Conservation (phyloP, 2,888 invertebrate species). For the Malthinus seriepunctatus region DNA sequence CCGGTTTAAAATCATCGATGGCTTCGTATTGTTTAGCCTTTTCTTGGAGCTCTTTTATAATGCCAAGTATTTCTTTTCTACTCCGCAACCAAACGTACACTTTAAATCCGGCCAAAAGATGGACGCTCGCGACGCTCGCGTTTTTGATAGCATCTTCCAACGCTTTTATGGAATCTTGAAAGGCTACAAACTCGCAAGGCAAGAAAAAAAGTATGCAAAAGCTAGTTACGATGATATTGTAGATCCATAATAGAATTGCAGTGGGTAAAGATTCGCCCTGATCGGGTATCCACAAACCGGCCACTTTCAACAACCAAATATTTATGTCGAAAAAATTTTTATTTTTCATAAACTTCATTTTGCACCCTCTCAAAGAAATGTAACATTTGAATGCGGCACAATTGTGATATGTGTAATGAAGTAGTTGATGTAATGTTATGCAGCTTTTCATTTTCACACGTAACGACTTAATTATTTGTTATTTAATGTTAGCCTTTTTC, state of each 20-base stretch:
- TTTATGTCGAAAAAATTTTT: constrained; percentile 33
- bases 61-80: constrained; percentile 30
- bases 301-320: constrained; percentile 31
- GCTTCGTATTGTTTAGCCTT: constrained; percentile 29
- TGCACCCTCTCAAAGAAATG: background rate
- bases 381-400: background rate
- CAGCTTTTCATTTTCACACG: constrained; percentile 17
- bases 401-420: background rate
- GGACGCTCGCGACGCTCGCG: constrained; percentile 36
- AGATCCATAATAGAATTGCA: constrained; percentile 15
- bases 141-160: constrained; percentile 36
- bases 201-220: constrained; percentile 34
- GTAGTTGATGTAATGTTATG: background rate
- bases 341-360: constrained; percentile 4
- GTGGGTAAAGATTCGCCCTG: constrained; percentile 2
- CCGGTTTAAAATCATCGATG: constrained; percentile 29
- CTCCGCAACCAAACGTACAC: constrained; percentile 33
- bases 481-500: background rate
- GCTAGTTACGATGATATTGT: constrained; percentile 23
- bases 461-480: constrained; percentile 3
- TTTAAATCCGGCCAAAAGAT: constrained; percentile 33
- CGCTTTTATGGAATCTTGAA: constrained; percentile 22
- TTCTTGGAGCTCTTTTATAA: constrained; percentile 30
- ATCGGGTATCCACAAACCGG: constrained; percentile 35
- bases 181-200: constrained; percentile 31